Percentiles rank a stretch among this genome's conserved stretches.
Conservation (phyloP, 1,140 invertebrate species). For the Drosophila prosaltans region DNA sequence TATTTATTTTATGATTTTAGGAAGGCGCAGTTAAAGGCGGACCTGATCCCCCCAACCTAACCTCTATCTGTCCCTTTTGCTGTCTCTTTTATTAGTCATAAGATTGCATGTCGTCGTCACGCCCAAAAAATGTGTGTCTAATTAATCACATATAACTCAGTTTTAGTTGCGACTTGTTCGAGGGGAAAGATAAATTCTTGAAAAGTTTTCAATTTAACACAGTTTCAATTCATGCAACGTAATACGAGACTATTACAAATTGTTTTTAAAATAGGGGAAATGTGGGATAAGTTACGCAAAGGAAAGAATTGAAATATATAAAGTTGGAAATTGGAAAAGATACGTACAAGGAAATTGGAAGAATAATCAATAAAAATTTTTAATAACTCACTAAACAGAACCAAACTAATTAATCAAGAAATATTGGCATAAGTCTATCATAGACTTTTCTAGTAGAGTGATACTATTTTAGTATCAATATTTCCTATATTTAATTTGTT, state of each 20-base stretch:
- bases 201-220: constrained; percentile 5
- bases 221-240: neutral
- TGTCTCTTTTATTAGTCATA: constrained; percentile 59
- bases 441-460: too few species aligned
- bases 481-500: too few species aligned
- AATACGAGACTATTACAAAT: neutral
- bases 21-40: constrained; percentile 48
- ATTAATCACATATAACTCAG: constrained; percentile 50
- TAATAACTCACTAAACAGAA: too few species aligned
- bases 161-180: neutral
- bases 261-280: constrained; percentile 1
- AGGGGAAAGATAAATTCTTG: neutral
- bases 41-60: neutral
- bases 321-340: too few species aligned
- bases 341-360: too few species aligned
- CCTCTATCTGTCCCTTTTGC: constrained; percentile 7
- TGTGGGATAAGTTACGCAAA: neutral
- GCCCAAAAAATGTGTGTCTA: constrained; percentile 50
- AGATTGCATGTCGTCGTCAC: constrained; percentile 60
- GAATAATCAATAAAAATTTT: too few species aligned
- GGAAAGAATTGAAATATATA: too few species aligned
- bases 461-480: too few species aligned
- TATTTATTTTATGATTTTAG: constrained; percentile 56
- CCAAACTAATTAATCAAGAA: too few species aligned
- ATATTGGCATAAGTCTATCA: too few species aligned